Evolutionary conservation across 2,113 vertebrate species (phyloP), one percentile per base, ranked within the genome.

Genomic region (Girardinichthys multiradiatus): DNA sequence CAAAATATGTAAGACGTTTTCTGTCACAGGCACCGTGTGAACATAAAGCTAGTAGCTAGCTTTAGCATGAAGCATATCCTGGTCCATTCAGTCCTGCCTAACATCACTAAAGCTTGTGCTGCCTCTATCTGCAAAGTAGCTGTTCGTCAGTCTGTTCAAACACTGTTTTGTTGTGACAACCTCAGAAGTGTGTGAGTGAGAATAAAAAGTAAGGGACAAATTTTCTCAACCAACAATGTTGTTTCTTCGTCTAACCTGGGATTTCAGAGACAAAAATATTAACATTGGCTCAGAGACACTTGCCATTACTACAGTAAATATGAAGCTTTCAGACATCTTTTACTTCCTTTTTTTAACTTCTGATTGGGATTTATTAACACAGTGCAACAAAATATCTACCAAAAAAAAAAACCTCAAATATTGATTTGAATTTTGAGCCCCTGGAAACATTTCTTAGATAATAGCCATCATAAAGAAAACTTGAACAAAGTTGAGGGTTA

Each of bases 71-170:
- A 70, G 82, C 72, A 80, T 51, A 60, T 64, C 68, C 74, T 75
- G 31, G 35, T 72, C 77, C 12, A 30, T 66, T 68, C 59, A 57
- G 37, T 26, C 37, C 74, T 69, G 58, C 79, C 82, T 90, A 87
- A 90, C 86, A 76, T 70, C 72, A 89, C 90, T 89, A 87, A 89
- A 90, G 84, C 84, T 85, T 81, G 72, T 48, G 61, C 64, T 10
- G 68, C 80, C 63, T 80, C 64, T 9, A 30, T 74, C 70, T 85
- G 71, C 66, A 63, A 21, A 26, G 30, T 64, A 48, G 57, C 7
- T 2, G 48, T 51, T 33, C 30, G 21, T 10, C n/a, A n/a, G n/a
- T n/a, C n/a, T n/a, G n/a, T n/a, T n/a, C 29, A 60, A 6, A 24
- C 60, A n/a, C 19, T 33, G 60, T 31, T 21, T 21, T 61, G 58